Base-by-base conservation (phyloP, 2,888 invertebrate genomes). In the Thymelicus acteon region DNA sequence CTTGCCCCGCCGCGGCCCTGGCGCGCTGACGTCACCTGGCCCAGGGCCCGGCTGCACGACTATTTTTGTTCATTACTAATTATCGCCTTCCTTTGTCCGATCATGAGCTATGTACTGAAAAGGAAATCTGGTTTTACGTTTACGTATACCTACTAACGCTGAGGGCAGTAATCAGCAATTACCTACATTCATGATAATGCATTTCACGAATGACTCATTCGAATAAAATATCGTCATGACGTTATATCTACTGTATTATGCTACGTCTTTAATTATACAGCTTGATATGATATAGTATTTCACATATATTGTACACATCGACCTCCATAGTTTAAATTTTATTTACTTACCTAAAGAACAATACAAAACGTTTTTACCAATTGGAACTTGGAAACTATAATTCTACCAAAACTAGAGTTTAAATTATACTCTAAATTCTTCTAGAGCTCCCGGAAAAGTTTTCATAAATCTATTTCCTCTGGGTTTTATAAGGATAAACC, bases 11-110 rank as follows among this genome's bases (percentile, higher is more conserved):
- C 77, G 80, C 80, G 88, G 89, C 91, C 88, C 90, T 89, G 89
- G 86, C 88, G 86, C 87, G 89, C 82, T 93, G 91, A 93, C 93
- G 93, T 93, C 93, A 93, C 88, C 92, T 91, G 92, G 91, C 92
- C 92, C 93, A 92, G 92, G 93, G 93, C 93, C 92, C 92, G 92
- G 85, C 87, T 82, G 82, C 83, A 85, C 85, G 85, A 91, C 93
- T 93, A 93, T 93, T 93, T 92, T 90, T 88, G 88, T 91, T 89
- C 88, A 89, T 89, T 82, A 87, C 91, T 92, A 91, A 93, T 92
- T 92, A 92, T 89, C 91, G 90, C 92, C 92, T 90, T 90, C 87
- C 88, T 91, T 91, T 91, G 91, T 90, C 86, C 87, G 83, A 85
- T 81, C 82, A 83, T 76, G 76, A 77, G 78, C 78, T 82, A 81